Evolutionary conservation across 1,140 invertebrate species (phyloP), one percentile per base, ranked within the genome.

Genomic region (Patella vulgata): DNA sequence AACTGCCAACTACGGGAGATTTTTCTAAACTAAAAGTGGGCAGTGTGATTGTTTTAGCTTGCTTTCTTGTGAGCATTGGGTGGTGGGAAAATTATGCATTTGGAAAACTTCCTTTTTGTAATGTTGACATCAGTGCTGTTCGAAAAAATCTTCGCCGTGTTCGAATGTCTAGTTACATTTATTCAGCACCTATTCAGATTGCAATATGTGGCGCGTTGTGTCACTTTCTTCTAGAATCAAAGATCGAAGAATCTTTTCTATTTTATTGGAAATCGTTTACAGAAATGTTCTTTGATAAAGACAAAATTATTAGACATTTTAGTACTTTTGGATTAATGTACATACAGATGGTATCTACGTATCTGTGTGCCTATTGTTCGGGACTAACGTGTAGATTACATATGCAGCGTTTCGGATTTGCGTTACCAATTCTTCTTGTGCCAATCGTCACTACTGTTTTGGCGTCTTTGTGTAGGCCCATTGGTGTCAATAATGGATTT

Each of bases 61-160:
- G 33, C 14, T 36, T 57, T 19, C 30, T 58, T 47, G 90, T 94
- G 31, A 97, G 95, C 3, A 89, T 93, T 30, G 92, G 93, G 28
- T 98, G 95, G 94, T 98, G 95, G 95, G 95, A 97, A 83, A 98
- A 98, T 84, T 98, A 94, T 76, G 92, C 95, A 0, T 92, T 92
- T 31, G 21, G 88, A 89, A 59, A 54, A 28, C 3, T 53, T 21
- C 12, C 27, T 31, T 23, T 36, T 5, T 30, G 52, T 23, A 54
- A 40, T 33, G 25, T 12, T 14, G 28, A 39, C 3, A 9, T 42
- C 1, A 40, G 27, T 21, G 21, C 8, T 39, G 31, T 30, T 12
- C 28, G 52, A 21, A 54, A 40, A 21, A 54, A 19, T 28, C 46
- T 58, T 25, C 28, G 25, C 8, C 55, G 62, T 12, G 36, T 64